These are phyloP conservation scores for Marronus borbonicus DNA, from an alignment of 2,888 invertebrate genomes.

Conservation along the genomic window DNA sequence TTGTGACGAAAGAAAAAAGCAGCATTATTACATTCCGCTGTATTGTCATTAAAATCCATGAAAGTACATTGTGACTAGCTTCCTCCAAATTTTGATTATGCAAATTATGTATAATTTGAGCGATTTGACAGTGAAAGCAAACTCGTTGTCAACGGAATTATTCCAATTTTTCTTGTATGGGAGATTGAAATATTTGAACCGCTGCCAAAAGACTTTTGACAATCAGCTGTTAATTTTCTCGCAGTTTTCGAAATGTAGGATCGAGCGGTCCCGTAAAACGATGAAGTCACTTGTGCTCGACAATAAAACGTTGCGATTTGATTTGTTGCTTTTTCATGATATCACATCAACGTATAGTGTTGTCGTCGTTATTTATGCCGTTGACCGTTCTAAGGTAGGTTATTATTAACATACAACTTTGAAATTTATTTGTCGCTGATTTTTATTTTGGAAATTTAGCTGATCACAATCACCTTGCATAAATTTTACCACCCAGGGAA, in stretches of 20 bases:
- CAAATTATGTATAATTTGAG: background rate
- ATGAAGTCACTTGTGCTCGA: background rate
- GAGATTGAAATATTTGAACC: conserved; percentile 20
- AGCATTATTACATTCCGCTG: background rate
- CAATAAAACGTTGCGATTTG: background rate
- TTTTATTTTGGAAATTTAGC: too few relatives aligned
- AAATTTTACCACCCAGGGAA: too few relatives aligned
- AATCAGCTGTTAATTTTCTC: conserved; percentile 33
- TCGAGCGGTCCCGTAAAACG: background rate
- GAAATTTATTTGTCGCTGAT: too few relatives aligned
- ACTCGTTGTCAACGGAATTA: background rate
- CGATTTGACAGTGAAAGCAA: background rate
- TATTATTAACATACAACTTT: too few relatives aligned
- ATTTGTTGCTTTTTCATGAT: background rate
- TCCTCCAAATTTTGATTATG: too few relatives aligned
- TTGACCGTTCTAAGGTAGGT: too few relatives aligned
- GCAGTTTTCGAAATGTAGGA: background rate
- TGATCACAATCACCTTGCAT: too few relatives aligned
- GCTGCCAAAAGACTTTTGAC: conserved; percentile 24
- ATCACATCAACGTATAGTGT: background rate
- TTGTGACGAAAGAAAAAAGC: background rate
- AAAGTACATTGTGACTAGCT: background rate
- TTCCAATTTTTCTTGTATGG: conserved; percentile 17
- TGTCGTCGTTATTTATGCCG: too few relatives aligned
- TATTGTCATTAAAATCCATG: background rate